These are phyloP conservation scores for Onychostoma macrolepis DNA, from an alignment of 2,113 vertebrate species.

Conservation along the genomic window DNA sequence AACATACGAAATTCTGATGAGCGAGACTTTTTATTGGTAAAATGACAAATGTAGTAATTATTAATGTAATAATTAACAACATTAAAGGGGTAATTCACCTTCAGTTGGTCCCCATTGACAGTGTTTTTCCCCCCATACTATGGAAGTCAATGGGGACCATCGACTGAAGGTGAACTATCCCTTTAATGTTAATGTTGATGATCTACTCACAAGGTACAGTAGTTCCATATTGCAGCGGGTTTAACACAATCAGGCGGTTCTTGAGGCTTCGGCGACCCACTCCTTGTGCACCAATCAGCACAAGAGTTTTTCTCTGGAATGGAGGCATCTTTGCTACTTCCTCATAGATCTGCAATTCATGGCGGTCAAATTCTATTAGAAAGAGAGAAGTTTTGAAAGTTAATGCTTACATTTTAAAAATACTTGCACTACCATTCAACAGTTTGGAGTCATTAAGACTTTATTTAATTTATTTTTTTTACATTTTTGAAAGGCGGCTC, in stretches of 20 bases:
- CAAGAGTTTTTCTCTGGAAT: slow-evolving; percentile 95
- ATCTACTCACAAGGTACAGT: slow-evolving; percentile 94
- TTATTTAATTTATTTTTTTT: not conserved
- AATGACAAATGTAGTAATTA: not conserved
- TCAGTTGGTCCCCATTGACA: not conserved
- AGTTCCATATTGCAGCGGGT: slow-evolving; percentile 91
- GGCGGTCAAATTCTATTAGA: slow-evolving; percentile 92
- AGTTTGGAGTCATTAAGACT: not conserved
- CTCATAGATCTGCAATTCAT: slow-evolving; percentile 98
- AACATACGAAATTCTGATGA: not conserved
- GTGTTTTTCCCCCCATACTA: too few species aligned
- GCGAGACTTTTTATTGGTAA: not conserved
- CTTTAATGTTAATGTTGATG: not conserved
- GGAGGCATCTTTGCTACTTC: slow-evolving; percentile 97
- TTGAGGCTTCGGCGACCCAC: slow-evolving; percentile 96
- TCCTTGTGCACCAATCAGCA: slow-evolving; percentile 96
- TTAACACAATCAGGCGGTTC: slow-evolving; percentile 93
- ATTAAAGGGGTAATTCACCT: not conserved
- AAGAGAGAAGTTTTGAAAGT: not conserved
- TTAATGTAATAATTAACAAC: not conserved
- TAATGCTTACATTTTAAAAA: not conserved
- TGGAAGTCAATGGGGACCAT: too few species aligned
- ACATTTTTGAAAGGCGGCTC: not conserved
- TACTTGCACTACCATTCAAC: not conserved
- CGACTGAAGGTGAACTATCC: too few species aligned